Conservation (phyloP, 2,113 vertebrate species). For the Cyanocitta stelleri region DNA sequence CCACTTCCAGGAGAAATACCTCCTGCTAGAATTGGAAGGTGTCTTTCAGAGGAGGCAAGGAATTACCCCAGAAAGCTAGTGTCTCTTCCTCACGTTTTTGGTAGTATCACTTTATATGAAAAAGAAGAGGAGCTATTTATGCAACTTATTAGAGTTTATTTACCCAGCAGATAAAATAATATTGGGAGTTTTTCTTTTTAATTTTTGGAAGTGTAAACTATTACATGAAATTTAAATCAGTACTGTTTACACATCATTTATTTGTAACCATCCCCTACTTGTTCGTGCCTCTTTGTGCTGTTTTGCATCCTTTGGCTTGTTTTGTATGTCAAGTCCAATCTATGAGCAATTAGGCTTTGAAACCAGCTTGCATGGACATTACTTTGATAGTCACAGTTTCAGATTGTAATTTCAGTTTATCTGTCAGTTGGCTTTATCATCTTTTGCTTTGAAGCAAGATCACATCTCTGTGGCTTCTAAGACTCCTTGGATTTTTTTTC, state of each 20-base stretch:
- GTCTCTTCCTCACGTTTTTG: rapidly evolving
- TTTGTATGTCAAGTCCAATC: background rate
- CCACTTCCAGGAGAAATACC: background rate
- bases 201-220: background rate
- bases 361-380: background rate
- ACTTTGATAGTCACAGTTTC: background rate
- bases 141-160: background rate
- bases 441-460: background rate
- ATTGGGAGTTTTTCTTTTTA: rapidly evolving
- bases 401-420: background rate
- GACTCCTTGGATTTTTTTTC: background rate
- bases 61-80: background rate
- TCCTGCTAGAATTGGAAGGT: background rate
- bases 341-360: background rate
- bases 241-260: background rate
- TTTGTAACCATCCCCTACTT: background rate
- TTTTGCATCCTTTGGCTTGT: background rate
- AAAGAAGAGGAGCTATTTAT: background rate
- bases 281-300: background rate
- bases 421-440: background rate
- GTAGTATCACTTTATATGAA: background rate
- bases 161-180: background rate
- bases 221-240: background rate
- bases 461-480: background rate
- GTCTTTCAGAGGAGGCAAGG: background rate